Evolutionary conservation across 2,888 invertebrate species (phyloP).

Genomic region (Pterostichus niger): DNA sequence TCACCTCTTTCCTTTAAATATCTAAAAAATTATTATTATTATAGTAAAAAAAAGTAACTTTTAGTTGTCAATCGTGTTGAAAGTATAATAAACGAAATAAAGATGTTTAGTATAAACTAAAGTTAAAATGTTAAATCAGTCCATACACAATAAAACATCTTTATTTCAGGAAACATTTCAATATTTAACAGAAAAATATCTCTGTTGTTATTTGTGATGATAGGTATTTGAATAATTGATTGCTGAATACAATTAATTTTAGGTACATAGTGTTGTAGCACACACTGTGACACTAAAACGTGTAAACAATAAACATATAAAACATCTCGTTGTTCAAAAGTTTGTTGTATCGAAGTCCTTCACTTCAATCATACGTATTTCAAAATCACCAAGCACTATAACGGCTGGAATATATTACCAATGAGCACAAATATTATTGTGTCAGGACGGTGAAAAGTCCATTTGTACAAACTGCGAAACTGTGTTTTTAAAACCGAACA

Average conservation of each 20-base stretch:
- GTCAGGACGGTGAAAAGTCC: constrained; percentile 18
- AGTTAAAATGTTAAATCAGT: too few relatives aligned
- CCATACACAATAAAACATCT: constrained; percentile 59
- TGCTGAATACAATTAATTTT: constrained; percentile 40
- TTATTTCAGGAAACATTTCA: constrained; percentile 61
- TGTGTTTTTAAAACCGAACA: constrained; percentile 8
- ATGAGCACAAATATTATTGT: constrained; percentile 3
- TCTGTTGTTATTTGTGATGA: constrained; percentile 51
- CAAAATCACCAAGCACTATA: constrained; percentile 27
- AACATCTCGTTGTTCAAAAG: constrained; percentile 47
- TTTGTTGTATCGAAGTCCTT: constrained; percentile 33
- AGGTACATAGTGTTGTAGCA: constrained; percentile 38
- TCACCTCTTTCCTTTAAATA: too few relatives aligned
- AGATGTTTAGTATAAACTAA: too few relatives aligned
- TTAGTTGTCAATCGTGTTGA: too few relatives aligned
- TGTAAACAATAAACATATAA: constrained; percentile 48
- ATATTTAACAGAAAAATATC: constrained; percentile 50
- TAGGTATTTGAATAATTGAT: constrained; percentile 43
- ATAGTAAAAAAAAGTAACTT: too few relatives aligned
- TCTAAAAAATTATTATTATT: too few relatives aligned
- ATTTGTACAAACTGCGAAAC: constrained; percentile 18
- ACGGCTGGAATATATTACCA: constrained; percentile 28
- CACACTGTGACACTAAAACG: constrained; percentile 31
- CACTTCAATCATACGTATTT: constrained; percentile 25
- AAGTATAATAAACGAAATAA: too few relatives aligned